Evolutionary conservation across 2,113 vertebrate species (phyloP), one percentile per base, ranked within the genome.

Genomic region (Corythornis cristatus): DNA sequence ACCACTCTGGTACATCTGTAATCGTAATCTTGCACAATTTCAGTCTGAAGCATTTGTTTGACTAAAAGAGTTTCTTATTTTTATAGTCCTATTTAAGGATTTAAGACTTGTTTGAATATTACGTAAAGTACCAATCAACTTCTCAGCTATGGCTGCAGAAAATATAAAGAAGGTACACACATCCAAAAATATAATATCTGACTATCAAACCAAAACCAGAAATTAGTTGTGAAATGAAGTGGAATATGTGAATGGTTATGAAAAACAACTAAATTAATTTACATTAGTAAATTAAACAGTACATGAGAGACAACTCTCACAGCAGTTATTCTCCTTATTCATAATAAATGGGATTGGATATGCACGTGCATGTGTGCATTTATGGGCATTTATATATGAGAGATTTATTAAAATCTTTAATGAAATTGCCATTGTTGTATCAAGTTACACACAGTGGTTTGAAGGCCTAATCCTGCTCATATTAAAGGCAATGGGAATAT

Each of bases 191-290:
- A 91, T 83, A 92, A 91, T 48, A 93, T 74, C 51, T 83, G 65
- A 74, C 87, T 95, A 65, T 81, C 72, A 88, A 89, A 80, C 18
- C 65, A 85, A 67, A 74, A 65, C 75, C 85, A 78, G 82, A 89
- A 93, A 96, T 93, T 74, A 95, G 72, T 89, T 93, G 87, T 88
- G 87, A 96, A 96, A 93, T 93, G 79, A 91, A 95, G 93, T 86
- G 91, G 75, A 93, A 91, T 91, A 91, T 21, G 57, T 50, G 91
- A 86, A 91, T 31, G 56, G 64, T 50, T 95, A 88, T 33, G n/a
- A 83, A 96, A 94, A 95, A 93, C 72, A 95, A 83, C 72, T 78
- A 89, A 93, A 95, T 93, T 95, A 93, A 96, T 95, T 95, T 95
- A 88, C 87, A 67, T 26, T 68, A 67, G 29, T 50, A 68, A 80